Evolutionary conservation across 2,797 vertebrate species (phyloP).

Genomic region (Catamblyrhynchus diadema): DNA sequence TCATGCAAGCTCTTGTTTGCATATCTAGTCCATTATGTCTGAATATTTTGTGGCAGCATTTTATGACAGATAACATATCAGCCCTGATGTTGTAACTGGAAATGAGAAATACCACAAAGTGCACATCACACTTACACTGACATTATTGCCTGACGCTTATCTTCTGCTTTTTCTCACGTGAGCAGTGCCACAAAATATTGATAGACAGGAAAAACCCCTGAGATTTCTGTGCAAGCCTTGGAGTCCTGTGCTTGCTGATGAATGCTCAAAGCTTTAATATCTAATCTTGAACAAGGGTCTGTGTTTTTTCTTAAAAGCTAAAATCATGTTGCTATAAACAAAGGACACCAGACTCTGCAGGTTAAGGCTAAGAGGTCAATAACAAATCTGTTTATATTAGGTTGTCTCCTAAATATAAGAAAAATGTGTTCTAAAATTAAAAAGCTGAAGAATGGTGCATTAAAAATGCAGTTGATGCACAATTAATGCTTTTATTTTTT

Average conservation of each 20-base stretch:
- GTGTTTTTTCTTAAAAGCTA: not conserved
- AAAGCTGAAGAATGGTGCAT: not conserved
- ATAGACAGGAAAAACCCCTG: fast-evolving
- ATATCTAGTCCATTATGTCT: not conserved
- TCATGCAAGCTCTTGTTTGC: not conserved
- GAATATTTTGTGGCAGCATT: not conserved
- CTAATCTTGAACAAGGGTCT: not conserved
- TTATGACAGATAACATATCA: not conserved
- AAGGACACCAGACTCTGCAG: not conserved
- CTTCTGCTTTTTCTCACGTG: not conserved
- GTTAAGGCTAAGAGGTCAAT: not conserved
- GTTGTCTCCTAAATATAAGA: not conserved
- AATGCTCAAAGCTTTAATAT: not conserved
- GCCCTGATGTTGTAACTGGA: not conserved
- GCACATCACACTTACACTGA: not conserved
- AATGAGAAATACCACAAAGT: not conserved
- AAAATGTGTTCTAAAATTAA: not conserved
- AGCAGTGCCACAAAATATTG: not conserved
- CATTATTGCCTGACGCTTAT: not conserved
- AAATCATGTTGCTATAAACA: not conserved
- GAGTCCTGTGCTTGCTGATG: not conserved
- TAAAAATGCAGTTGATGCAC: not conserved
- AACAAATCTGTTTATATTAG: not conserved
- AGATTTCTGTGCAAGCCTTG: not conserved
- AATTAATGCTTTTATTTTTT: not conserved